Base-by-base conservation (phyloP, 2,797 vertebrate genomes). In the Anguilla marmorata region DNA sequence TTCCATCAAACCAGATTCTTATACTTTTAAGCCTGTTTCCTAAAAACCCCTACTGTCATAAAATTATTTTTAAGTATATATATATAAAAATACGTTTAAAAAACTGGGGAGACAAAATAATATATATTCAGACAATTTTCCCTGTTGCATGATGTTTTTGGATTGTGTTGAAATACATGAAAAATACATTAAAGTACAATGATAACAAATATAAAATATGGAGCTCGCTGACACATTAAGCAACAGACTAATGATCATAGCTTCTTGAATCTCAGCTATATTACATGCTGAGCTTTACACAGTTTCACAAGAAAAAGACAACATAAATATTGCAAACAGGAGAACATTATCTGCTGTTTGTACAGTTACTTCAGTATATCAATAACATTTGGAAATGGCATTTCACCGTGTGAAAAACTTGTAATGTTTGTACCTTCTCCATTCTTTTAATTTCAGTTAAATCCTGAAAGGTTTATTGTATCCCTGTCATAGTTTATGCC, bases 121-220 rank as follows among this genome's bases (percentile, higher is more conserved):
- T 54, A 54, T 54, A 2, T 54, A 58, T 58, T 58, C 56, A 16
- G 14, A 19, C 56, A 58, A 3, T 21, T 58, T 58, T 58, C 16
- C 56, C 1, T 79, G 74, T 0, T 45, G 37, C 33, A 69, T n/a
- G 7, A 69, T 79, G 74, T 79, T 79, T 79, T 79, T 79, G 74
- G 16, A 41, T 37, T 79, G 37, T 21, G 4, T 45, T 79, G 74
- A 79, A 79, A 79, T 69, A 50, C 45, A 50, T 82, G 8, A 82
- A 82, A 82, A n/a, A 50, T 50, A 50, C 12, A 48, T 82, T 50
- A 21, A 50, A 9, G 45, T 82, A 48, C 45, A 82, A 82, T 50
- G 79, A 50, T 82, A 50, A 50, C 79, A 82, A 24, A 19, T 82
- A 82, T 82, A 50, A n/a, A 82, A 82, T 50, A 82, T 5, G 9